A percentile compares a stretch with the other conserved stretches of the same genome.
Conservation (phyloP, 2,113 vertebrate genomes). For the Lonchura striata region DNA sequence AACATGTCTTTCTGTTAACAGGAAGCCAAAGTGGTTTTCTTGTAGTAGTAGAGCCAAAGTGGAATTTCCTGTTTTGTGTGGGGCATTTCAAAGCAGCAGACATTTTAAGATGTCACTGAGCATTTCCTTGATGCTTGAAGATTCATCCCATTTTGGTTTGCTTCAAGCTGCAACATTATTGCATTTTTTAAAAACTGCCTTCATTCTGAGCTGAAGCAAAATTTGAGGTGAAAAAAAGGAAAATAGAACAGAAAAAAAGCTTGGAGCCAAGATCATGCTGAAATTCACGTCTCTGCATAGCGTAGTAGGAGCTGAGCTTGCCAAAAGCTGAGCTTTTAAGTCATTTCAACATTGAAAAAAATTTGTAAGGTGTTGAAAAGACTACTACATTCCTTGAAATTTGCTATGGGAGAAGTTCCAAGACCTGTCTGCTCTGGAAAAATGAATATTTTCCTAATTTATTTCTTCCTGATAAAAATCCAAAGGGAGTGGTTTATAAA, state of each 20-base stretch:
- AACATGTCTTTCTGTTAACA: not conserved
- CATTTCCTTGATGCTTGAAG: not conserved
- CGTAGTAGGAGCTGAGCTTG: not conserved
- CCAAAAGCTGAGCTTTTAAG: not conserved
- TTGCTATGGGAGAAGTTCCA: not conserved
- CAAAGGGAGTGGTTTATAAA: not conserved
- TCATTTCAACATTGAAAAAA: not conserved
- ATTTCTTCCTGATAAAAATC: constrained; percentile 1
- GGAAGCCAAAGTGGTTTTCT: constrained; percentile 44
- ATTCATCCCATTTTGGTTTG: not conserved
- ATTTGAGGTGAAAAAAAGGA: not conserved
- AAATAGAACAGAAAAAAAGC: not conserved
- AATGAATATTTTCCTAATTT: not conserved
- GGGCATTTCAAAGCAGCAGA: not conserved
- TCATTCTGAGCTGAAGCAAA: not conserved
- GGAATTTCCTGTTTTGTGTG: constrained; percentile 35
- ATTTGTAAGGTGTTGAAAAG: not conserved
- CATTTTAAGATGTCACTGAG: not conserved
- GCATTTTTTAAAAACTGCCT: not conserved
- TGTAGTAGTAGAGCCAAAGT: not conserved
- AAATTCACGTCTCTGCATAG: not conserved
- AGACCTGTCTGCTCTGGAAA: not conserved
- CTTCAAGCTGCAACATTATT: not conserved
- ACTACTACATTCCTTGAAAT: not conserved
- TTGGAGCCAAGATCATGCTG: not conserved